phyloP scores from a whole-genome alignment of 1,140 invertebrate genomes.

The Tenebrio molitor region DNA sequence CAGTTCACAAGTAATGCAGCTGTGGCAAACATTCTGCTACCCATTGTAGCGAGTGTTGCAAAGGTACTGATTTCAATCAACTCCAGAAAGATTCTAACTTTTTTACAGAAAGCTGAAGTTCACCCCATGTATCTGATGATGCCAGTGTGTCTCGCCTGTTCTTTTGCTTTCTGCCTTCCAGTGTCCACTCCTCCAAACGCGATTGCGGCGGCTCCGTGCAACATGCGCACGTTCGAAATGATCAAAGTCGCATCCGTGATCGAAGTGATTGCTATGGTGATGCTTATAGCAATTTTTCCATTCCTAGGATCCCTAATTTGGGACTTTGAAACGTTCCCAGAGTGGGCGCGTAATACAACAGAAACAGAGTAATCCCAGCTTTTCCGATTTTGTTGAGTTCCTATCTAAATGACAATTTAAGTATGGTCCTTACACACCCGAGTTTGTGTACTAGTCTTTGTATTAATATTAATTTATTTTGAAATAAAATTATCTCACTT shows the following conservation, averaged over 20 bases:
- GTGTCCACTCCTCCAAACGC: slow-evolving; percentile 93
- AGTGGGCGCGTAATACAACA: slow-evolving; percentile 65
- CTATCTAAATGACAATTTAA: too few species aligned
- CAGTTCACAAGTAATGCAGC: slow-evolving; percentile 90
- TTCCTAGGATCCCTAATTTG: slow-evolving; percentile 71
- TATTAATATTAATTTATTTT: too few species aligned
- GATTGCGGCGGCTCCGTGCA: slow-evolving; percentile 86
- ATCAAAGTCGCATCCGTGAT: slow-evolving; percentile 68
- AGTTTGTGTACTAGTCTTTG: too few species aligned
- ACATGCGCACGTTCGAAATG: slow-evolving; percentile 84
- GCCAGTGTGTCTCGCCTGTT: slow-evolving; percentile 84
- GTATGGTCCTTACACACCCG: too few species aligned
- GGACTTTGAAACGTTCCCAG: slow-evolving; percentile 71
- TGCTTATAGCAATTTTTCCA: slow-evolving; percentile 63
- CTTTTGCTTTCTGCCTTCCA: slow-evolving; percentile 82
- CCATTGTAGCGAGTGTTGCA: slow-evolving; percentile 82
- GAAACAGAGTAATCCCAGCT: too few species aligned
- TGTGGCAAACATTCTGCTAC: slow-evolving; percentile 86
- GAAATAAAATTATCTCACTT: too few species aligned
- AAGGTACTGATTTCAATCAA: slow-evolving; percentile 34
- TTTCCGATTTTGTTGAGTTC: too few species aligned
- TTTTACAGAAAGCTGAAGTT: slow-evolving; percentile 65
- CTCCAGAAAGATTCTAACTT: not conserved
- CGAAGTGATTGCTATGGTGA: slow-evolving; percentile 62
- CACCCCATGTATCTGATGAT: slow-evolving; percentile 92